Evolutionary conservation across 1,140 invertebrate species (phyloP).

Genomic region (Hylaeus anthracinus): DNA sequence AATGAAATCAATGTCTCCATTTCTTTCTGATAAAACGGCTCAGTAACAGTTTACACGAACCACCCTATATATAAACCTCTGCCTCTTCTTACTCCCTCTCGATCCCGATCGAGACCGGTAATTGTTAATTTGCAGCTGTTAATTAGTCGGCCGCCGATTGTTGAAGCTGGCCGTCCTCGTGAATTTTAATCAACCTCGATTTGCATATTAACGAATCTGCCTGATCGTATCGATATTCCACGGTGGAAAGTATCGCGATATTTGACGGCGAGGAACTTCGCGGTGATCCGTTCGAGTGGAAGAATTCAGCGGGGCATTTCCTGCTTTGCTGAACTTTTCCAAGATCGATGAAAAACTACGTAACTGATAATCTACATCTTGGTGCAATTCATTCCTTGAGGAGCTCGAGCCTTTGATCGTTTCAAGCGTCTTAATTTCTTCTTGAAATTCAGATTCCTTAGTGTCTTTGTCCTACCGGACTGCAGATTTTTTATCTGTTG

Average conservation of each 20-base stretch:
- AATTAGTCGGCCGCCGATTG: conserved; percentile 5
- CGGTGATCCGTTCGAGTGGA: not conserved
- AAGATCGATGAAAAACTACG: not conserved
- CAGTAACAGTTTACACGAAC: too few species aligned
- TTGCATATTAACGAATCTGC: conserved; percentile 30
- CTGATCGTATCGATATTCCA: conserved; percentile 11
- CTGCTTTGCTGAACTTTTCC: not conserved
- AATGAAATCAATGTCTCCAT: too few species aligned
- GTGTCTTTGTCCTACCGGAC: too few species aligned
- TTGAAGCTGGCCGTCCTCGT: conserved; percentile 5
- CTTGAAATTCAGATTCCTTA: too few species aligned
- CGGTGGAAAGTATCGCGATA: not conserved
- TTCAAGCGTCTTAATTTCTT: not conserved
- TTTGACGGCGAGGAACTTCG: not conserved
- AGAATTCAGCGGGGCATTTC: not conserved
- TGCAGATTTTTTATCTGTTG: too few species aligned
- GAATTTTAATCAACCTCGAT: conserved; percentile 26
- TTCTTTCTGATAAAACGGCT: too few species aligned
- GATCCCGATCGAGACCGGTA: not conserved
- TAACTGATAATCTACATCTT: not conserved
- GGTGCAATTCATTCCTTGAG: not conserved
- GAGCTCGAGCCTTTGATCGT: not conserved
- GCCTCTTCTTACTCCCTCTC: too few species aligned
- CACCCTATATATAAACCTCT: too few species aligned
- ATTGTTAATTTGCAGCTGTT: conserved; percentile 21